These are phyloP conservation scores for Allophyes oxyacanthae DNA, from an alignment of 2,888 invertebrate species.

Conservation along the genomic window DNA sequence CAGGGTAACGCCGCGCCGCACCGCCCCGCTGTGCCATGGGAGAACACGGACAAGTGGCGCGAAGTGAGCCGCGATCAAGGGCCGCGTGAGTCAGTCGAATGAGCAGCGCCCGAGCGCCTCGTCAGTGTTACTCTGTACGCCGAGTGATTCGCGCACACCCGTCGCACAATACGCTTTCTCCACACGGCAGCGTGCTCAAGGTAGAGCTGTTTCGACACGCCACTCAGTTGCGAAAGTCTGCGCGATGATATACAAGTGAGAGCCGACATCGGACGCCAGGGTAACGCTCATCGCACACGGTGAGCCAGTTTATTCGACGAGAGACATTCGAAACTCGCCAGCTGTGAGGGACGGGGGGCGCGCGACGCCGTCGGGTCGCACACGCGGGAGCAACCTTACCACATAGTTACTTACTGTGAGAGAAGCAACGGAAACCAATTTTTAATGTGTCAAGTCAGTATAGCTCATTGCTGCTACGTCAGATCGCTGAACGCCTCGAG, in stretches of 20 bases:
- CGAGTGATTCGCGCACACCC: constrained; percentile 55
- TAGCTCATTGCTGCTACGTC: constrained; percentile 89
- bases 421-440: constrained; percentile 84
- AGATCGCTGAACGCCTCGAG: constrained; percentile 87
- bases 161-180: constrained; percentile 65
- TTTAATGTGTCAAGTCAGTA: constrained; percentile 90
- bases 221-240: constrained; percentile 87
- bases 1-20: constrained; percentile 52
- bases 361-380: constrained; percentile 84
- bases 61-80: constrained; percentile 76
- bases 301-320: constrained; percentile 83
- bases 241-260: constrained; percentile 90
- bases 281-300: constrained; percentile 88
- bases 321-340: constrained; percentile 85
- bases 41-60: constrained; percentile 50
- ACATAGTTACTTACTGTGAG: constrained; percentile 79
- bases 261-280: constrained; percentile 82
- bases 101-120: constrained; percentile 50
- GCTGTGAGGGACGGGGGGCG: constrained; percentile 84
- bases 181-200: constrained; percentile 74
- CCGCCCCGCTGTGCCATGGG: no score
- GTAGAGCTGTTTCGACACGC: constrained; percentile 85
- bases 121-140: constrained; percentile 57
- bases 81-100: constrained; percentile 66
- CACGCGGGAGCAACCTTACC: constrained; percentile 84